Evolutionary conservation across 2,888 invertebrate genomes (phyloP).

Genomic region (Callyntrura guangdongensis): DNA sequence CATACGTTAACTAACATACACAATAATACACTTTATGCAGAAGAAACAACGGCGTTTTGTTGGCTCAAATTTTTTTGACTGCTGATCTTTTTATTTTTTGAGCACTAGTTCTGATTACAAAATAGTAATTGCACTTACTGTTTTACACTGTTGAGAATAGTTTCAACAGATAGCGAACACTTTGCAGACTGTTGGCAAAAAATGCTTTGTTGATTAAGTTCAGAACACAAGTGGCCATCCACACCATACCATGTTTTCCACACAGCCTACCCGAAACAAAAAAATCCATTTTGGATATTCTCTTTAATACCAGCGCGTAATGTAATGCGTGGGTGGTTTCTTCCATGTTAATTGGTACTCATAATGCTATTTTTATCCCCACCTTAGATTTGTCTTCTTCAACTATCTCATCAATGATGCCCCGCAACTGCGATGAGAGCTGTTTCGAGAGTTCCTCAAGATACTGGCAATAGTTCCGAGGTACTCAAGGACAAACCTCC

Average conservation of each 20-base stretch:
- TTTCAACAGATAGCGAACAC: slow-evolving; percentile 90
- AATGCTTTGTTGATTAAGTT: slow-evolving; percentile 90
- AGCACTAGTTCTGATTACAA: too few relatives aligned
- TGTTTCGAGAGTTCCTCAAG: slow-evolving; percentile 89
- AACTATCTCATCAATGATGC: slow-evolving; percentile 90
- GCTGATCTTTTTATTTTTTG: neutral
- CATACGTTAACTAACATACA: too few relatives aligned
- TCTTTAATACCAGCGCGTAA: too few relatives aligned
- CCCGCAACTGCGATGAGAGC: slow-evolving; percentile 90
- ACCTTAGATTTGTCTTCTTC: slow-evolving; percentile 89
- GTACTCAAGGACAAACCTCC: slow-evolving; percentile 85
- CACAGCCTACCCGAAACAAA: slow-evolving; percentile 85
- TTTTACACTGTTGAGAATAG: slow-evolving; percentile 90
- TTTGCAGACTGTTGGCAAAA: slow-evolving; percentile 91
- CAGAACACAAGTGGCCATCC: slow-evolving; percentile 88
- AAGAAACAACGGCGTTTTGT: too few relatives aligned
- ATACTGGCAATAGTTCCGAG: slow-evolving; percentile 89
- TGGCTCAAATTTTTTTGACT: neutral
- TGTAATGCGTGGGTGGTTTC: too few relatives aligned
- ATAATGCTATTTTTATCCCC: neutral
- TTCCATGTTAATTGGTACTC: too few relatives aligned
- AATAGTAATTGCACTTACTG: slow-evolving; percentile 87
- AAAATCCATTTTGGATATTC: neutral
- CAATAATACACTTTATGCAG: too few relatives aligned
- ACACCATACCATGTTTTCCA: slow-evolving; percentile 89